Evolutionary conservation across 2,888 invertebrate species (phyloP).

Genomic region (Tholera decimalis): DNA sequence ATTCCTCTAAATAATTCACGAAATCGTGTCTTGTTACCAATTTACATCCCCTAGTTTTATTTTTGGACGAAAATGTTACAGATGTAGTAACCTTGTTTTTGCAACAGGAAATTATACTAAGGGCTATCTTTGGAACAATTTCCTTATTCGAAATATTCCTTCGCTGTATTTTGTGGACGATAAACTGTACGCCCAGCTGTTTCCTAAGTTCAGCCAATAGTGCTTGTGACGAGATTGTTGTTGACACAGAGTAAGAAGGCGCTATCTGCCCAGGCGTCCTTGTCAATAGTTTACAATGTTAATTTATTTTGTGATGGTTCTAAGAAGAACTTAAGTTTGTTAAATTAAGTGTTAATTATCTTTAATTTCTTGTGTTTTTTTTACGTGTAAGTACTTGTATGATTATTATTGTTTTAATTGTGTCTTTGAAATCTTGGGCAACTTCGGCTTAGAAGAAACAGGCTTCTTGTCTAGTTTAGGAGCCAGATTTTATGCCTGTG

Average conservation of each 20-base stretch:
- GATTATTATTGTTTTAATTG: too few species aligned
- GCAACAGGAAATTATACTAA: constrained; percentile 8
- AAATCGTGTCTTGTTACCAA: not conserved
- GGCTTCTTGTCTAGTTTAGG: too few species aligned
- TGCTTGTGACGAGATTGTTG: not conserved
- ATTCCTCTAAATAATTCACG: constrained; percentile 1
- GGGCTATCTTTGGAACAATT: not conserved
- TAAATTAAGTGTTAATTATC: too few species aligned
- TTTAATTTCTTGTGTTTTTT: too few species aligned
- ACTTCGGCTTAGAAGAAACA: too few species aligned
- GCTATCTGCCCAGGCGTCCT: not conserved
- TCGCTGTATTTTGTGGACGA: constrained; percentile 8
- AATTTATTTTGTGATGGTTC: too few species aligned
- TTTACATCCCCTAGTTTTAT: constrained; percentile 4
- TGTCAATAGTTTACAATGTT: not conserved
- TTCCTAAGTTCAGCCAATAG: not conserved
- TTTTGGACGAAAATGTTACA: not conserved
- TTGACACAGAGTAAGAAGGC: not conserved
- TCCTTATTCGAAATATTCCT: constrained; percentile 1
- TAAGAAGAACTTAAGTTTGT: too few species aligned
- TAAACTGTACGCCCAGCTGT: not conserved
- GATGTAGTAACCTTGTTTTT: not conserved
- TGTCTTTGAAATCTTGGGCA: too few species aligned
- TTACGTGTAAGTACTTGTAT: too few species aligned
- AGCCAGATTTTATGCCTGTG: too few species aligned